A percentile compares a stretch with the other conserved stretches of the same genome.
These are phyloP conservation scores for Clarias fuscus DNA, from an alignment of 2,797 vertebrate genomes.

Conservation along the genomic window DNA sequence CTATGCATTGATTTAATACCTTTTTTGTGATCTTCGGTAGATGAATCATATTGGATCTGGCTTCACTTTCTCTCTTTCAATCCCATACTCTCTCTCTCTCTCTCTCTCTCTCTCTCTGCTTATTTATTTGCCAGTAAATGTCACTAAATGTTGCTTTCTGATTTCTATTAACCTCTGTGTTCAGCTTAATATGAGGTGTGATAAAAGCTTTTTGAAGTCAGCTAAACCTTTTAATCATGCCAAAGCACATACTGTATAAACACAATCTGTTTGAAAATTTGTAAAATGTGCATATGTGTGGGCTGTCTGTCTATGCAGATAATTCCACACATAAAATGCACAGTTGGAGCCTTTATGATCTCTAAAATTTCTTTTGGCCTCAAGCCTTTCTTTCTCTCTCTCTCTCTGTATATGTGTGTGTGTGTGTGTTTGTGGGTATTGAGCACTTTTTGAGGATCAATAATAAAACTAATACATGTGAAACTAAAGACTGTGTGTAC, in stretches of 20 bases:
- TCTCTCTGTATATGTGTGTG: background rate
- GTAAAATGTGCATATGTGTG: background rate
- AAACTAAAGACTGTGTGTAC: background rate
- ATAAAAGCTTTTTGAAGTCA: constrained; percentile 11
- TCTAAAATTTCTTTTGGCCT: background rate
- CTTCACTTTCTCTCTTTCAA: background rate
- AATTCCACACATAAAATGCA: constrained; percentile 3
- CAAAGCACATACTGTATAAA: background rate
- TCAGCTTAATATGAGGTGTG: background rate
- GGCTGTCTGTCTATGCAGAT: background rate
- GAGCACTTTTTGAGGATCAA: background rate
- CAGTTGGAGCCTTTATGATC: constrained; percentile 4
- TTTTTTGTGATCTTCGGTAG: constrained; percentile 31
- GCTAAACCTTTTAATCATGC: constrained; percentile 6
- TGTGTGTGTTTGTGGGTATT: background rate
- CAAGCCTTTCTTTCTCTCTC: too few relatives aligned
- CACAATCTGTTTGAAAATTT: background rate
- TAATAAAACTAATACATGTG: background rate
- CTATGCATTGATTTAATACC: constrained; percentile 34
- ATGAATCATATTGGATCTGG: background rate
- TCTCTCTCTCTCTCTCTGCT: constrained; percentile 1
- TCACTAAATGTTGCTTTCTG: constrained; percentile 43
- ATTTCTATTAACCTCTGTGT: constrained; percentile 44
- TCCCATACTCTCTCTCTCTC: background rate
- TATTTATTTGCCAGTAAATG: constrained; percentile 47